Percentiles rank a stretch among this genome's conserved stretches.
Evolutionary conservation across 2,888 invertebrate species (phyloP).

Genomic region (Zygaena filipendulae): DNA sequence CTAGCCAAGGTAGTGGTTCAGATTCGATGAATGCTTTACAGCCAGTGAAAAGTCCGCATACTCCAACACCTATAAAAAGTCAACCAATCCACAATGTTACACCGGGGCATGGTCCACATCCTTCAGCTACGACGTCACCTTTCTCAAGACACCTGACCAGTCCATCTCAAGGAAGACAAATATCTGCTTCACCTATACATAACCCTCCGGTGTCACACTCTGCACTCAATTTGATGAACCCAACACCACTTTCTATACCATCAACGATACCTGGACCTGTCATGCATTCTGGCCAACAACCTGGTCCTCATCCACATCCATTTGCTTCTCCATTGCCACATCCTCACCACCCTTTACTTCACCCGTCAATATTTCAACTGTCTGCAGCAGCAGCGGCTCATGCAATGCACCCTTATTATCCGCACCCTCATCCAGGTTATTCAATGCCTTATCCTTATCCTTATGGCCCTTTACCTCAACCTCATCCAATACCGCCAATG

Average conservation of each 20-base stretch:
- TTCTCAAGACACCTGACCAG: constrained; percentile 59
- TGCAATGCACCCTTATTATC: constrained; percentile 76
- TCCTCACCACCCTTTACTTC: constrained; percentile 77
- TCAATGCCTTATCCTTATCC: constrained; percentile 78
- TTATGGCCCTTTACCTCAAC: constrained; percentile 78
- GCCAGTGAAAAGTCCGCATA: constrained; percentile 67
- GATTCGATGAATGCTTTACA: constrained; percentile 60
- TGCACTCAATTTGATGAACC: constrained; percentile 72
- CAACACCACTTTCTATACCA: constrained; percentile 69
- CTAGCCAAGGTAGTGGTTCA: constrained; percentile 48
- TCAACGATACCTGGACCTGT: constrained; percentile 74
- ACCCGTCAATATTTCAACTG: constrained; percentile 67
- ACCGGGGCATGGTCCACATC: constrained; percentile 43
- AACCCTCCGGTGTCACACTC: constrained; percentile 67
- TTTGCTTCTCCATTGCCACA: constrained; percentile 78
- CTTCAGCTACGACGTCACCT: constrained; percentile 57
- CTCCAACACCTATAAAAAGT: constrained; percentile 63
- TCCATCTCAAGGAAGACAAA: constrained; percentile 57
- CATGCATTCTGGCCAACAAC: constrained; percentile 81
- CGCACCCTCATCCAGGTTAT: constrained; percentile 76
- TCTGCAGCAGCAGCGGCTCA: constrained; percentile 73
- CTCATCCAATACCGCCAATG: constrained; percentile 78
- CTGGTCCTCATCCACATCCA: constrained; percentile 74
- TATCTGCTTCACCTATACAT: constrained; percentile 60
- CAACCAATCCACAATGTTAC: constrained; percentile 51